Conservation (phyloP, 2,888 invertebrate species). For the Cryptophagus acutangulus region DNA sequence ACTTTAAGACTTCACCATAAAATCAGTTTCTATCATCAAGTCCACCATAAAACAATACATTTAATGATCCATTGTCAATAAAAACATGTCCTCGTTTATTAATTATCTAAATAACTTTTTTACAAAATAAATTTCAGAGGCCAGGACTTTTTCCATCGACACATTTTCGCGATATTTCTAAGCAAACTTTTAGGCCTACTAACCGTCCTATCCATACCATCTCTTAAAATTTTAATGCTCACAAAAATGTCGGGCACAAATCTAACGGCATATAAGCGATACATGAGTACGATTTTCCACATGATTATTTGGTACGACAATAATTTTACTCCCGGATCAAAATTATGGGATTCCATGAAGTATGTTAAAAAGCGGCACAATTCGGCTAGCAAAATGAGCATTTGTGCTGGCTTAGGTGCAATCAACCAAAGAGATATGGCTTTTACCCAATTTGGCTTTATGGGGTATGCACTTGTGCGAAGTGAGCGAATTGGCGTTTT, state of each 20-base stretch:
- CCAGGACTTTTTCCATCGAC: conserved; percentile 63
- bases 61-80: too few species aligned
- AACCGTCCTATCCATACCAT: conserved; percentile 67
- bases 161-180: conserved; percentile 64
- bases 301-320: conserved; percentile 72
- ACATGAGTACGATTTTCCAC: conserved; percentile 72
- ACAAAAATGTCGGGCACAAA: conserved; percentile 66
- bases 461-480: conserved; percentile 64
- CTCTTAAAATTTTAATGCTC: conserved; percentile 63
- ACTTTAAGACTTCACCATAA: too few species aligned
- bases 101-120: too few species aligned
- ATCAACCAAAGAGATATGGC: conserved; percentile 82
- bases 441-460: conserved; percentile 82
- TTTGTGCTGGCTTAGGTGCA: conserved; percentile 47
- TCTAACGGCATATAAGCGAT: conserved; percentile 66
- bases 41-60: too few species aligned
- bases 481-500: conserved; percentile 57
- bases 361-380: conserved; percentile 65
- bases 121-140: conserved; percentile 54
- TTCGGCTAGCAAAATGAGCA: conserved; percentile 54
- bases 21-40: too few species aligned
- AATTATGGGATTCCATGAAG: conserved; percentile 63
- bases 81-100: too few species aligned
- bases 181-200: conserved; percentile 73
- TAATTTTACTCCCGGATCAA: conserved; percentile 58